A percentile compares a stretch with the other conserved stretches of the same genome.
Conservation (phyloP, 1,140 invertebrate genomes). For the Cherax destructor region DNA sequence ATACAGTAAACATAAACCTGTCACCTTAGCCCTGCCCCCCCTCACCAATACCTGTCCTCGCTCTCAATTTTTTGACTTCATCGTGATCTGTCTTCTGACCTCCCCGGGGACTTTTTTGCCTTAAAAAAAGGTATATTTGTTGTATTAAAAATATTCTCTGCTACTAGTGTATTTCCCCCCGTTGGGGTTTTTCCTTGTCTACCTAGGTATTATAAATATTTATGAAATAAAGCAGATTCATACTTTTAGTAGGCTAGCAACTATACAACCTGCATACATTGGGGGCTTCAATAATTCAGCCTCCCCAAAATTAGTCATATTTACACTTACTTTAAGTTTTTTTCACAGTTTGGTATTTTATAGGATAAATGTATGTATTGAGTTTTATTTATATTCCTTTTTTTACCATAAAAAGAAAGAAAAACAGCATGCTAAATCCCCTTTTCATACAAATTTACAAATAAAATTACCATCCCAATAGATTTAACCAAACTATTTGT, state of each 20-base stretch:
- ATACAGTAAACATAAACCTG: too few relatives aligned
- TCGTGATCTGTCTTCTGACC: too few relatives aligned
- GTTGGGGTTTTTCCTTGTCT: too few relatives aligned
- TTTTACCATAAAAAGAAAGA: not conserved
- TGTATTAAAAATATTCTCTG: too few relatives aligned
- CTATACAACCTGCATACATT: not conserved
- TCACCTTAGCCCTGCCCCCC: too few relatives aligned
- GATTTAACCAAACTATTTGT: not conserved
- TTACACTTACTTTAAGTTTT: not conserved
- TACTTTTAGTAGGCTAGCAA: not conserved
- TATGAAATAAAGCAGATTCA: not conserved
- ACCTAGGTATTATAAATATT: not conserved
- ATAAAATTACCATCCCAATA: not conserved
- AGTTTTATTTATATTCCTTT: not conserved
- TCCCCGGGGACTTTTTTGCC: too few relatives aligned
- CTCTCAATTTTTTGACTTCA: too few relatives aligned
- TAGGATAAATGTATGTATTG: not conserved
- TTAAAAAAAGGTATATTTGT: too few relatives aligned
- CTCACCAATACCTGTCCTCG: too few relatives aligned
- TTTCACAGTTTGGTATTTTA: not conserved
- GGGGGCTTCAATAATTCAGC: not conserved
- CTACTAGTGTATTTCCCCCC: too few relatives aligned
- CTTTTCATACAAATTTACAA: not conserved
- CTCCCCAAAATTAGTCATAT: not conserved
- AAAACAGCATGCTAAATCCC: not conserved